Evolutionary conservation across 1,140 invertebrate species (phyloP).

Genomic region (Cheumatopsyche charites): DNA sequence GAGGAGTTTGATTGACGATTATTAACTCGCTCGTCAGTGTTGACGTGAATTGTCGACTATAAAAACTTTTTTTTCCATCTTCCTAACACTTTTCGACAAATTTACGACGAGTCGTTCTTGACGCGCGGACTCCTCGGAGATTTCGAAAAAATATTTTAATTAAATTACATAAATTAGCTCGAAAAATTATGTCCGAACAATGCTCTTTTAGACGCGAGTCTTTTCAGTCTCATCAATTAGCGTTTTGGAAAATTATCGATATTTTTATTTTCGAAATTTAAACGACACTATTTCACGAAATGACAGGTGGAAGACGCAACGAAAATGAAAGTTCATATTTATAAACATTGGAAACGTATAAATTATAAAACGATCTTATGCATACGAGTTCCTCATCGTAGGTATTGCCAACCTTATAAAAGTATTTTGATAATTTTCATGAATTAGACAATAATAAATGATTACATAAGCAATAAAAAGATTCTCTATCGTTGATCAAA

Average conservation of each 20-base stretch:
- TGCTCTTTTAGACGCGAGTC: neutral
- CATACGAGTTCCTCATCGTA: neutral
- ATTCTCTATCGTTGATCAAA: too few relatives aligned
- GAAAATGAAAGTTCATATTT: slow-evolving; percentile 33
- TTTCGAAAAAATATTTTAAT: too few relatives aligned
- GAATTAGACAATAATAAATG: neutral
- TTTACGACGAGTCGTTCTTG: too few relatives aligned
- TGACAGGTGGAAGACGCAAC: slow-evolving; percentile 16
- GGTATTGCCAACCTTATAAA: neutral
- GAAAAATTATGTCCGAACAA: neutral
- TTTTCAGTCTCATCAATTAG: slow-evolving; percentile 23
- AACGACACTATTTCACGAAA: slow-evolving; percentile 24
- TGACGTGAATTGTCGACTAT: neutral
- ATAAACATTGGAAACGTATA: slow-evolving; percentile 22
- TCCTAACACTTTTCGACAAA: too few relatives aligned
- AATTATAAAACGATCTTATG: slow-evolving; percentile 13
- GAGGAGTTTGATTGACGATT: too few relatives aligned
- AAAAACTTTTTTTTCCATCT: neutral
- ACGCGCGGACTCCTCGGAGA: too few relatives aligned
- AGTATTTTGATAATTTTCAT: neutral
- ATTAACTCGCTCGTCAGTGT: neutral
- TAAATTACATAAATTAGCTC: neutral
- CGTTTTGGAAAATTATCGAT: slow-evolving; percentile 19
- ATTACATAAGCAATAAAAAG: too few relatives aligned
- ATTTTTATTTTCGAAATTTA: slow-evolving; percentile 15